Base-by-base conservation (phyloP, 53 echinoderm and acorn worm species). In the Mesocentrotus franciscanus region DNA sequence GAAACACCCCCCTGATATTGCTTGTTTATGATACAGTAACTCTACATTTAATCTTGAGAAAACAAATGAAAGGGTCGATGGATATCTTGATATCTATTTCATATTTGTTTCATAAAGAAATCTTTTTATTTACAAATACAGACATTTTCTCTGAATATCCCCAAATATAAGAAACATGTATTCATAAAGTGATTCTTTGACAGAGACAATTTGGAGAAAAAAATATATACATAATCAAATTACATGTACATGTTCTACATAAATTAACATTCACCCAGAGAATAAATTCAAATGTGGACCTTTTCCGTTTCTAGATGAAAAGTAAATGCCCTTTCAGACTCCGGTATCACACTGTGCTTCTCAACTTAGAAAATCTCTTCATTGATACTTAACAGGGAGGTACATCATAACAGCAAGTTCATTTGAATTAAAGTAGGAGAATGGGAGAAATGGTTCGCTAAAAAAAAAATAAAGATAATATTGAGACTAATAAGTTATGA, bases 41-140 rank as follows among this genome's bases (percentile, higher is more conserved):
- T 64, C 20, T 64, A 16, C 16, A 64, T 18, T 18, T 16, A 64
- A 64, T 64, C 7, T 16, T 64, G 20, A 64, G 64, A 64, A 16
- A 64, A 64, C 18, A 64, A 64, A 64, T 64, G 16, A 64, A 64
- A 64, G 49, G 49, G 49, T 49, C 49, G 6, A 49, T 49, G 6
- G 49, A 49, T 49, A 4, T 49, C 49, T 49, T 49, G 49, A 49
- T 49, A 49, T 49, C 49, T 49, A 84, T 36, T 84, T 20, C 15
- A 36, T 27, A 49, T 58, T 57, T 58, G 56, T 87, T 87, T 87
- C 87, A 87, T 87, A 87, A 14, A 87, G 87, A 87, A 87, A 87
- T 87, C 87, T 87, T 56, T 84, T 57, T 87, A 87, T 87, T 87
- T 87, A 87, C 87, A 87, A 87, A 87, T 57, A 84, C 84, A 55